Conservation (phyloP, 1,140 invertebrate genomes). For the Drosophila simulans region DNA sequence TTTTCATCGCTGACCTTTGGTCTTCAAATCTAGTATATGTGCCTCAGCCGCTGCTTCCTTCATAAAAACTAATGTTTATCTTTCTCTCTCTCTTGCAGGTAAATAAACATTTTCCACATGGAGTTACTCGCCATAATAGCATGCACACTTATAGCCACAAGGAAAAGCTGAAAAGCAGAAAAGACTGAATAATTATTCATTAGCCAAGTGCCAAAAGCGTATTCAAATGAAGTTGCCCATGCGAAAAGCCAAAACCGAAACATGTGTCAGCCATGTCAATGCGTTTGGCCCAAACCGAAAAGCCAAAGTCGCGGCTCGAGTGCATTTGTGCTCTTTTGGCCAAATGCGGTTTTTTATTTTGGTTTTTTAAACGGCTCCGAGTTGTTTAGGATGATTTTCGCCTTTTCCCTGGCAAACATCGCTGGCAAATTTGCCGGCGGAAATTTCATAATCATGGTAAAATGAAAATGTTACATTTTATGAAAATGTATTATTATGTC, state of each 20-base stretch:
- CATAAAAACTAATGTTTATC: slow-evolving; percentile 30
- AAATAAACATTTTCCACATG: slow-evolving; percentile 31
- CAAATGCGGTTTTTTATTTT: slow-evolving; percentile 37
- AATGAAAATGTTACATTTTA: slow-evolving; percentile 78
- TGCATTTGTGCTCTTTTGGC: slow-evolving; percentile 38
- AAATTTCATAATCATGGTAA: slow-evolving; percentile 73
- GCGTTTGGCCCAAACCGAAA: slow-evolving; percentile 33
- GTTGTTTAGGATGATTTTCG: slow-evolving; percentile 10
- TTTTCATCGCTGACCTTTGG: slow-evolving; percentile 27
- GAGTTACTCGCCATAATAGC: slow-evolving; percentile 8
- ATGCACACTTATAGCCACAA: slow-evolving; percentile 38
- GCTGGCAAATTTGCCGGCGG: slow-evolving; percentile 55
- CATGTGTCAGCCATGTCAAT: slow-evolving; percentile 79
- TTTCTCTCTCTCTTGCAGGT: slow-evolving; percentile 37
- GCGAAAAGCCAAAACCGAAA: slow-evolving; percentile 57
- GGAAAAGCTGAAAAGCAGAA: slow-evolving; percentile 46
- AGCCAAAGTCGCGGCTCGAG: neutral
- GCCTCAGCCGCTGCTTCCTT: neutral
- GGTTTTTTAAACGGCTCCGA: neutral
- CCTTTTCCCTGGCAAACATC: slow-evolving; percentile 6
- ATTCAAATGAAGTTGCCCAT: slow-evolving; percentile 74
- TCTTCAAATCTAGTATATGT: neutral
- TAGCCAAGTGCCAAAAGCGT: slow-evolving; percentile 75
- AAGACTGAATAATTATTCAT: slow-evolving; percentile 61
- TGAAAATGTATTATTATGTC: slow-evolving; percentile 79